Conservation (phyloP, 2,888 invertebrate species). For the Morpho achilles region DNA sequence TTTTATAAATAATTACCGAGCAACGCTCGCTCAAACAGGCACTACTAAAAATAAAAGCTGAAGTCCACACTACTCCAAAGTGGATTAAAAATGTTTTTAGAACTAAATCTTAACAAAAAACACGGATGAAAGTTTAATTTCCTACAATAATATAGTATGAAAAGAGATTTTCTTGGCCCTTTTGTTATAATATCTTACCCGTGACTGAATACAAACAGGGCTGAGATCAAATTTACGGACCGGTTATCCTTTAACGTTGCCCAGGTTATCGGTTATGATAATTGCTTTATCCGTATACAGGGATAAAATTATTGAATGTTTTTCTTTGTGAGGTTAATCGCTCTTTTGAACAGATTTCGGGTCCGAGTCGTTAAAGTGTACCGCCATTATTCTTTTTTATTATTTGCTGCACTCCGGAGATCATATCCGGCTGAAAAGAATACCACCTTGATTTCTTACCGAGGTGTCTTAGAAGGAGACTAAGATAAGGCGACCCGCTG, state of each 20-base stretch:
- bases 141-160: background rate
- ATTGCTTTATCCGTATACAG: constrained; percentile 42
- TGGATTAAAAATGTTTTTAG: no score
- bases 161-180: background rate
- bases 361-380: background rate
- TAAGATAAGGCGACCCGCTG: no score
- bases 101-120: no score
- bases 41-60: no score
- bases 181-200: constrained; percentile 4
- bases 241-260: constrained; percentile 8
- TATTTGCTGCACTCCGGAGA: no score
- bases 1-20: no score
- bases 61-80: no score
- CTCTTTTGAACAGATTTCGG: constrained; percentile 4
- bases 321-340: constrained; percentile 13
- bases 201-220: constrained; percentile 8
- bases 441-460: no score
- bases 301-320: constrained; percentile 24
- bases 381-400: no score
- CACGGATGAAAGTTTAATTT: background rate
- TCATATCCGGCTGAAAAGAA: no score
- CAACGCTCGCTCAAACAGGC: no score
- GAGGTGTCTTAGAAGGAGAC: no score
- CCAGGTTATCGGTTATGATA: constrained; percentile 40
- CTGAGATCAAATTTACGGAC: constrained; percentile 11